Evolutionary conservation across 1,140 invertebrate genomes (phyloP), one percentile per base, ranked within the genome.

Genomic region (Cryptotermes secundus): DNA sequence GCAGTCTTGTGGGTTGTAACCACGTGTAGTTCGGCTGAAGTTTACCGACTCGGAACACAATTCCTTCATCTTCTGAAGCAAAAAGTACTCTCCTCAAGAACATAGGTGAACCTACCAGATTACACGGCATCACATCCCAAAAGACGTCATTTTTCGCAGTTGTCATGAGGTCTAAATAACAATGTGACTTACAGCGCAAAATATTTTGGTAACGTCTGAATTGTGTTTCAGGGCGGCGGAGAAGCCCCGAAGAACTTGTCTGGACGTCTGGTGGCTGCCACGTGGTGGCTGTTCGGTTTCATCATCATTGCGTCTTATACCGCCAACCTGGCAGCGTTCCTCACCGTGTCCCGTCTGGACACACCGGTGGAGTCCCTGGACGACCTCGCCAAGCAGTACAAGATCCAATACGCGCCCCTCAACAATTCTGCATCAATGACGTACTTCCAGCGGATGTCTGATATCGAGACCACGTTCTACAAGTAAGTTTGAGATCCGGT

Each of bases 271-370:
- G 95, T 99, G 0, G 98, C 97, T 0, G 98, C 97, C 2, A 98
- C 97, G 0, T 99, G 98, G 98, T 99, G 98, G 98, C 90, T 99
- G 7, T 99, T 99, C 90, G 97, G 97, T 6, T 99, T 99, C 89
- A 98, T 99, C 88, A 97, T 99, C 80, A 99, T 99, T 88, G 97
- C 98, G n/a, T 98, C 97, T 0, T 99, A 99, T 89, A 99, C 98
- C 0, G 98, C 98, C 14, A 99, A 99, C 90, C 92, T 99, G 87
- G 98, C 98, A 42, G 98, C 98, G 16, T 98, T 98, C 87, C 90
- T 98, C 80, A 98, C 97, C 0, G 97, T 99, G 0, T 98, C 97
- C 0, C 92, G 97, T 59, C 91, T 98, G 87, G 97, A 99, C 85
- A 96, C 96, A 0, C 96, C 97, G 0, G 96, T 99, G 79, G 97